A percentile compares a stretch with the other conserved stretches of the same genome.
These are phyloP conservation scores for Cataglyphis rosenhaueri DNA, from an alignment of 2,888 invertebrate genomes.

Conservation along the genomic window DNA sequence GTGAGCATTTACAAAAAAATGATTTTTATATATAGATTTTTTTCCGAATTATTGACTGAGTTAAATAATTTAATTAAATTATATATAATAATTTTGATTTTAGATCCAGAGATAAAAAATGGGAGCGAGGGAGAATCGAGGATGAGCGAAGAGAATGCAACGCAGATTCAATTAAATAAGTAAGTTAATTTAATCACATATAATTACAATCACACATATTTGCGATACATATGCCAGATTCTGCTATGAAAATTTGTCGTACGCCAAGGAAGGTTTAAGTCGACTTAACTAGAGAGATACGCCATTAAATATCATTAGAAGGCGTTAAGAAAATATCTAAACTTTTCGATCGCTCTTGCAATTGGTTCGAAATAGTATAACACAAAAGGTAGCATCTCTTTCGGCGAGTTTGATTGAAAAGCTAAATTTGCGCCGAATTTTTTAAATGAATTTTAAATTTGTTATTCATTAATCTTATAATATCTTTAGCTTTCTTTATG, in stretches of 20 bases:
- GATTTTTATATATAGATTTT: not conserved
- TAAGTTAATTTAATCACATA: slow-evolving; percentile 80
- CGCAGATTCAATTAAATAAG: slow-evolving; percentile 78
- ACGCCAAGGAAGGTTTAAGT: slow-evolving; percentile 18
- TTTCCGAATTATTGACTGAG: not conserved
- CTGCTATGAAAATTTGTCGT: slow-evolving; percentile 29
- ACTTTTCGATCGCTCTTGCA: not conserved
- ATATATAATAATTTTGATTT: not conserved
- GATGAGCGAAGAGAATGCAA: not conserved
- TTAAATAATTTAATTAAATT: not conserved
- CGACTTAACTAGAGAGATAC: slow-evolving; percentile 24
- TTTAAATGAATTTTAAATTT: not conserved
- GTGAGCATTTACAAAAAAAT: not conserved
- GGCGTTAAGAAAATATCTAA: slow-evolving; percentile 2
- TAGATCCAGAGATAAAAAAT: not conserved
- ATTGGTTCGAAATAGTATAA: slow-evolving; percentile 11
- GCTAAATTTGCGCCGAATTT: not conserved
- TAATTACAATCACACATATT: slow-evolving; percentile 83
- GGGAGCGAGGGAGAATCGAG: not conserved
- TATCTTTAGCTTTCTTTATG: not conserved
- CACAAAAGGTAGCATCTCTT: not conserved
- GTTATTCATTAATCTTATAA: not conserved
- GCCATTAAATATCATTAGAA: slow-evolving; percentile 9
- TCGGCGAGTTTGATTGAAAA: not conserved
- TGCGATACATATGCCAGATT: slow-evolving; percentile 69